These are phyloP conservation scores for Oxyteleia sp. DNA, from an alignment of 2,888 invertebrate species.

Conservation along the genomic window DNA sequence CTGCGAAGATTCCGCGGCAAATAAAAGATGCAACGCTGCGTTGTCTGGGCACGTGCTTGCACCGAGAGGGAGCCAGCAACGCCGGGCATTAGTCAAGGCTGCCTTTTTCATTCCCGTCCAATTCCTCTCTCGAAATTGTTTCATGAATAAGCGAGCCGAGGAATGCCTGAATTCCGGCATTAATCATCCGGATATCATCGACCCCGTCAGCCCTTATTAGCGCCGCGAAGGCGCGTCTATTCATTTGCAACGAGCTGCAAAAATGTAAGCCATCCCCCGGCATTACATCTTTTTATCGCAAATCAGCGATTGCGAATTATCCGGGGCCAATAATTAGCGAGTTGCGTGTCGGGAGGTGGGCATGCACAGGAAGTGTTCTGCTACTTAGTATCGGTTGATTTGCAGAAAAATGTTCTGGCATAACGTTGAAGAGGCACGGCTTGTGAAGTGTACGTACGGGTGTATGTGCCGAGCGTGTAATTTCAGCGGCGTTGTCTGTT, in stretches of 20 bases:
- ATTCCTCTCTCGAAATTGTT: slow-evolving; percentile 53
- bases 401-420: slow-evolving; percentile 10
- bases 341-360: slow-evolving; percentile 61
- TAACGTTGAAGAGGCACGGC: slow-evolving; percentile 28
- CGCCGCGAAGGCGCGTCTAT: not conserved
- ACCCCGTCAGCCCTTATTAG: slow-evolving; percentile 14
- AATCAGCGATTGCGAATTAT: slow-evolving; percentile 37
- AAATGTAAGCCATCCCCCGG: slow-evolving; percentile 5
- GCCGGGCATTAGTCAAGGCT: slow-evolving; percentile 53
- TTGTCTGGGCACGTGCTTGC: slow-evolving; percentile 69
- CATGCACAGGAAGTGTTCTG: slow-evolving; percentile 54
- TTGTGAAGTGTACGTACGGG: not conserved
- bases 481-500: slow-evolving; percentile 39
- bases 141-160: slow-evolving; percentile 19
- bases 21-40: slow-evolving; percentile 54
- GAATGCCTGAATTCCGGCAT: slow-evolving; percentile 9
- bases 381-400: slow-evolving; percentile 44
- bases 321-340: slow-evolving; percentile 36
- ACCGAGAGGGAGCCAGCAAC: slow-evolving; percentile 36
- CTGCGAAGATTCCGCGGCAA: slow-evolving; percentile 78
- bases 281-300: slow-evolving; percentile 35
- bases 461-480: slow-evolving; percentile 34
- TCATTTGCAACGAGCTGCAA: slow-evolving; percentile 9
- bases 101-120: slow-evolving; percentile 70
- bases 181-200: slow-evolving; percentile 33